Conservation (phyloP, 1,140 invertebrate species). For the Macrobrachium rosenbergii region DNA sequence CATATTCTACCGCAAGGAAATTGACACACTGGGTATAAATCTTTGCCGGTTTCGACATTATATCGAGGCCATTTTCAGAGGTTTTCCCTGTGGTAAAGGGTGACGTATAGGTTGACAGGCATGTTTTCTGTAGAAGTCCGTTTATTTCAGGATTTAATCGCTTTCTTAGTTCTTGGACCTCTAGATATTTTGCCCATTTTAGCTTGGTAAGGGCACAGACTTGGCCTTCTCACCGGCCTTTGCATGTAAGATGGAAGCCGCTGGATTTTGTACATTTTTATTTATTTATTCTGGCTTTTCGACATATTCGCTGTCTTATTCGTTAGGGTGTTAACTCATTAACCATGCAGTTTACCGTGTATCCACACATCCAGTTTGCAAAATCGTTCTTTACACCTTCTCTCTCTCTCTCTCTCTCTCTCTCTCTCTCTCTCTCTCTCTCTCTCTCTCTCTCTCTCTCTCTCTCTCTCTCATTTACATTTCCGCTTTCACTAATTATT, state of each 20-base stretch:
- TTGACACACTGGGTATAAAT: too few relatives aligned
- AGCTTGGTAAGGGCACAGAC: not conserved
- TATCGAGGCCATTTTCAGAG: too few relatives aligned
- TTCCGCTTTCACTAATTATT: not conserved
- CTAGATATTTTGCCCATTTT: too few relatives aligned
- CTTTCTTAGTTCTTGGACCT: too few relatives aligned
- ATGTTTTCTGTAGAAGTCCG: too few relatives aligned
- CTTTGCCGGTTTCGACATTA: too few relatives aligned
- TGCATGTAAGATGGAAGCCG: not conserved
- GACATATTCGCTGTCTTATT: not conserved
- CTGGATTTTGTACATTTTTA: not conserved
- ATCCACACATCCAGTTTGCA: not conserved
- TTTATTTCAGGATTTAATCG: too few relatives aligned
- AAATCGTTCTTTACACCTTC: not conserved
- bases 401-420: conserved; percentile 14
- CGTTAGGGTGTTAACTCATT: not conserved
- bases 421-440: not conserved
- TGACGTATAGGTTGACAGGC: too few relatives aligned
- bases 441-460: not conserved
- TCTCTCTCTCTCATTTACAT: not conserved
- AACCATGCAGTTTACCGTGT: too few relatives aligned
- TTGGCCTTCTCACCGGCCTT: not conserved
- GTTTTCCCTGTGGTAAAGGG: too few relatives aligned
- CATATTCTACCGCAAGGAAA: too few relatives aligned
- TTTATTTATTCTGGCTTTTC: not conserved